Conservation (phyloP, 64 coral and sea anemone species). For the Catalaphyllia jardinei region DNA sequence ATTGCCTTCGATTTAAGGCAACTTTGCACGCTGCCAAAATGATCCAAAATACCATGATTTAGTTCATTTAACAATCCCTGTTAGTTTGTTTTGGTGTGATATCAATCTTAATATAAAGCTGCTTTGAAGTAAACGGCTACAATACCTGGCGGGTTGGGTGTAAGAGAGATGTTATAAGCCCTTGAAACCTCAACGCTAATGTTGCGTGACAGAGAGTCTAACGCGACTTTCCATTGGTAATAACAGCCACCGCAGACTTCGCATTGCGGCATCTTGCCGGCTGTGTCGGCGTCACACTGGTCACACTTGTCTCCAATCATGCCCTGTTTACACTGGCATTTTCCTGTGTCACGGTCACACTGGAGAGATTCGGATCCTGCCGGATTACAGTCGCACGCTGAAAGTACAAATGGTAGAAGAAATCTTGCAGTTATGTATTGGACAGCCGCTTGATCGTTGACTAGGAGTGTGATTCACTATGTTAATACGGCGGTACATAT, state of each 20-base stretch:
- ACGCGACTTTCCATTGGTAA: slow-evolving; percentile 75
- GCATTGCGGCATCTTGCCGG: slow-evolving; percentile 81
- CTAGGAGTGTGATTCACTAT: too few relatives aligned
- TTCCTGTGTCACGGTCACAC: slow-evolving; percentile 73
- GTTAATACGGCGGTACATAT: too few relatives aligned
- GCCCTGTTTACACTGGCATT: slow-evolving; percentile 75
- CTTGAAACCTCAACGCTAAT: slow-evolving; percentile 50
- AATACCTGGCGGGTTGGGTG: slow-evolving; percentile 31
- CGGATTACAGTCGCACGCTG: slow-evolving; percentile 86
- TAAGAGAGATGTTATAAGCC: slow-evolving; percentile 66
- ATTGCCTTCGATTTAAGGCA: too few relatives aligned
- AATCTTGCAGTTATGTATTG: background rate
- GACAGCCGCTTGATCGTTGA: too few relatives aligned
- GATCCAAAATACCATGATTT: too few relatives aligned
- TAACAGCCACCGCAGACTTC: slow-evolving; percentile 86
- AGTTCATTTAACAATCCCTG: too few relatives aligned
- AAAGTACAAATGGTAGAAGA: background rate
- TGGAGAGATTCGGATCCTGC: slow-evolving; percentile 74
- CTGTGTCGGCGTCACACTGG: slow-evolving; percentile 70
- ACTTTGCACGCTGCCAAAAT: too few relatives aligned
- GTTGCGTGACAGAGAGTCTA: slow-evolving; percentile 70
- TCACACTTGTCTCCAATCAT: slow-evolving; percentile 80
- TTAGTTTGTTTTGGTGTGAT: too few relatives aligned
- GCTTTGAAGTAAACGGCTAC: background rate
- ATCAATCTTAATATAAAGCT: too few relatives aligned